Percentiles rank a stretch among this genome's conserved stretches.
Evolutionary conservation across 2,113 vertebrate genomes (phyloP).

Genomic region (Siniperca chuatsi): DNA sequence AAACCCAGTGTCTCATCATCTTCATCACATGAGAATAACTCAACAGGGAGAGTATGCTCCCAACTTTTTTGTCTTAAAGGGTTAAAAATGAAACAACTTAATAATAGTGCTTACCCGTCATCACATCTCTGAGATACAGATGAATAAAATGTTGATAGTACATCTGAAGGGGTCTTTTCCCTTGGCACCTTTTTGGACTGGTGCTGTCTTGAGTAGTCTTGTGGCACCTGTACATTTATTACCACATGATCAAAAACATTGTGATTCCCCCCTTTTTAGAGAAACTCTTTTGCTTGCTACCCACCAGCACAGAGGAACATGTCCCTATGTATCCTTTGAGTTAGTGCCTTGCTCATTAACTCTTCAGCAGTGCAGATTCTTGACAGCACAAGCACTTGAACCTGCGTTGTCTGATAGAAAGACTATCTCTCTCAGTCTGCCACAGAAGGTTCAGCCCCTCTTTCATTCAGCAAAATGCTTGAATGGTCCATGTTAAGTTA

Average conservation of each 20-base stretch:
- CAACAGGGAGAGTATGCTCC: not conserved
- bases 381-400: slow-evolving; percentile 22
- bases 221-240: not conserved
- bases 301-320: not conserved
- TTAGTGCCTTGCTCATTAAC: slow-evolving; percentile 8
- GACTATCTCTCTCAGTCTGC: not conserved
- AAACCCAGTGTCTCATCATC: slow-evolving; percentile 16
- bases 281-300: not conserved
- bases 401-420: not conserved
- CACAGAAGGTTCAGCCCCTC: not conserved
- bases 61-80: not conserved
- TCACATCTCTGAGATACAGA: not conserved
- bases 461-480: not conserved
- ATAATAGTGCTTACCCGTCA: not conserved
- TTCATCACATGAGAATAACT: not conserved
- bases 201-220: not conserved
- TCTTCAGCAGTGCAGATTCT: slow-evolving; percentile 1
- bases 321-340: not conserved
- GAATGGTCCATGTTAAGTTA: not conserved
- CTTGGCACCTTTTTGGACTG: not conserved
- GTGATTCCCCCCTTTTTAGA: not conserved
- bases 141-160: not conserved
- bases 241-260: not conserved
- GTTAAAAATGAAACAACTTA: not conserved
- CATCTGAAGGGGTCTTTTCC: not conserved